Percentiles rank a stretch among this genome's conserved stretches.
Evolutionary conservation across 2,797 vertebrate species (phyloP).

Genomic region (Valencia hispanica): DNA sequence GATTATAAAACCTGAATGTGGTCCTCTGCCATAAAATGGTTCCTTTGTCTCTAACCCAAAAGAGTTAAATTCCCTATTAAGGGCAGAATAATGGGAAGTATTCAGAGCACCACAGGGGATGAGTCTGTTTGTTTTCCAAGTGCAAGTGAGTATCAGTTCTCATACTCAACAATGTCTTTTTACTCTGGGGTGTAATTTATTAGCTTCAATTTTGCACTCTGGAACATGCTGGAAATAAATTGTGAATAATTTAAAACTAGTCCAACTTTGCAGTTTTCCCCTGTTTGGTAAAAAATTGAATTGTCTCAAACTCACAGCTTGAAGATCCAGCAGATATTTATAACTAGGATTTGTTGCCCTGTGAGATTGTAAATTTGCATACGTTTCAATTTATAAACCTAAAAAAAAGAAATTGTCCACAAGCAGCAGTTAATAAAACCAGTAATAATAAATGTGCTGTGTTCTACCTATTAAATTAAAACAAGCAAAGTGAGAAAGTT

Average conservation of each 20-base stretch:
- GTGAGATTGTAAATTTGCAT: background rate
- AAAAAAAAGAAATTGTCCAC: background rate
- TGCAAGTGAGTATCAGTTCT: slow-evolving; percentile 37
- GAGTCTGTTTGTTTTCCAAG: slow-evolving; percentile 66
- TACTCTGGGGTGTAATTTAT: slow-evolving; percentile 47
- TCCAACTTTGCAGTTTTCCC: background rate
- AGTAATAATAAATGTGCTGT: background rate
- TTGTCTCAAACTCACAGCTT: background rate
- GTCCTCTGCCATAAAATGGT: slow-evolving; percentile 34
- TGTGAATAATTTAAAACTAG: background rate
- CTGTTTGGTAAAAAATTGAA: background rate
- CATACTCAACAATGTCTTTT: slow-evolving; percentile 49
- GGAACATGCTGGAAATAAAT: slow-evolving; percentile 1
- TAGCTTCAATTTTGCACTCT: slow-evolving; percentile 13
- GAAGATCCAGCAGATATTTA: background rate
- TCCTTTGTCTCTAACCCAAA: slow-evolving; percentile 20
- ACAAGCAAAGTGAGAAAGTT: background rate
- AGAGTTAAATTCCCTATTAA: slow-evolving; percentile 57
- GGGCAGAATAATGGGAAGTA: slow-evolving; percentile 65
- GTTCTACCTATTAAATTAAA: background rate
- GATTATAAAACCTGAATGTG: slow-evolving; percentile 28
- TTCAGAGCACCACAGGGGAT: slow-evolving; percentile 44
- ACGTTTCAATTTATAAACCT: background rate
- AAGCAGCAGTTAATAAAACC: background rate
- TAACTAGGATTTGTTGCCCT: background rate